phyloP scores from a whole-genome alignment of 2,797 vertebrate genomes.

The Dryobates pubescens region DNA sequence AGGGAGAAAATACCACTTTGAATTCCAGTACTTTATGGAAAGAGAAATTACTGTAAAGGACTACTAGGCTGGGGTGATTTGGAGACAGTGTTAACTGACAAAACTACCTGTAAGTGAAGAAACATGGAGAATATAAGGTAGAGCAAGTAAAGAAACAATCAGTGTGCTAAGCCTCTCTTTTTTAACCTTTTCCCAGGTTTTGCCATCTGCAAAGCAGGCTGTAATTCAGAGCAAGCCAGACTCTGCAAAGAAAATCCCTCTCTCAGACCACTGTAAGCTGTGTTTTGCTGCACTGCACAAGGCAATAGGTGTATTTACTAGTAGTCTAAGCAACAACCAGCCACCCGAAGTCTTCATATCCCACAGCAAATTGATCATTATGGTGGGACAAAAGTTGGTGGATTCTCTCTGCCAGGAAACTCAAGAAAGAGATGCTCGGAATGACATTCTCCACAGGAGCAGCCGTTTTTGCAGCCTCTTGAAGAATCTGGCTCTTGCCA shows the following conservation, averaged over 20 bases:
- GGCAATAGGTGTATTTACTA: slow-evolving; percentile 81
- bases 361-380: slow-evolving; percentile 93
- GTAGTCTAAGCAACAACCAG: slow-evolving; percentile 80
- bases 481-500: slow-evolving; percentile 90
- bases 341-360: slow-evolving; percentile 90
- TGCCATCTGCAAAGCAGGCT: background rate
- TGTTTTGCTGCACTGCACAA: slow-evolving; percentile 93
- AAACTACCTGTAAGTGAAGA: background rate
- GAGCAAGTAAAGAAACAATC: background rate
- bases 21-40: background rate
- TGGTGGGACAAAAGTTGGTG: slow-evolving; percentile 93
- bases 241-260: slow-evolving; percentile 20
- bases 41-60: background rate
- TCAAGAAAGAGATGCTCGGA: slow-evolving; percentile 72
- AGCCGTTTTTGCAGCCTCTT: slow-evolving; percentile 89
- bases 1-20: background rate
- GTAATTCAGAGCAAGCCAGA: background rate
- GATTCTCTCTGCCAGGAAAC: slow-evolving; percentile 87
- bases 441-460: slow-evolving; percentile 84
- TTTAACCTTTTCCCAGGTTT: slow-evolving; percentile 32
- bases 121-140: background rate
- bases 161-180: background rate
- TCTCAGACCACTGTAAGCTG: slow-evolving; percentile 86
- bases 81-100: background rate
- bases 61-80: background rate